Evolutionary conservation across 2,113 vertebrate species (phyloP).

Genomic region (Syrmaticus mikado): DNA sequence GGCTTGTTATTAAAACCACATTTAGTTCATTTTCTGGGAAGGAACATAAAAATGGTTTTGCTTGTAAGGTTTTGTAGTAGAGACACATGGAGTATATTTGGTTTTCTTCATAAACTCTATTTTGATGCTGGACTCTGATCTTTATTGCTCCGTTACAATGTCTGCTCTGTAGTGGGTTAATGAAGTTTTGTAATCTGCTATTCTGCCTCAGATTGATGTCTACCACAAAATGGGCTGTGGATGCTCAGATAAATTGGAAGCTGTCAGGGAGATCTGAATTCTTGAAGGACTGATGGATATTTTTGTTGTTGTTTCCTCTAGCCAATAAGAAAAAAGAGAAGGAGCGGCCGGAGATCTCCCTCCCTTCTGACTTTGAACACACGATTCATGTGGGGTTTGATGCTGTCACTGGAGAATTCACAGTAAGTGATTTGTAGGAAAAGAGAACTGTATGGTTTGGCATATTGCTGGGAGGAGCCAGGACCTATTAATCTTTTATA

Average conservation of each 20-base stretch:
- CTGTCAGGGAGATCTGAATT: background rate
- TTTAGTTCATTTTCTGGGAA: background rate
- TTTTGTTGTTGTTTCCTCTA: constrained; percentile 51
- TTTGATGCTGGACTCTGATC: background rate
- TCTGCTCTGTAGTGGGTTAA: background rate
- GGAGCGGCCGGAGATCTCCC: constrained; percentile 92
- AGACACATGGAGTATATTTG: background rate
- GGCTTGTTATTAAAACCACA: background rate
- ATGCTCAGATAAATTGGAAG: background rate
- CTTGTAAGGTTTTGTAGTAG: background rate
- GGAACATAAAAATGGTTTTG: background rate
- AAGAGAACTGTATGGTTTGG: background rate
- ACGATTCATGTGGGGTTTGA: constrained; percentile 98
- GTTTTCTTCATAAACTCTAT: background rate
- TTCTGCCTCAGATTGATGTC: background rate
- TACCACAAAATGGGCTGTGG: background rate
- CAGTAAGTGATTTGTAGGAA: constrained; percentile 80
- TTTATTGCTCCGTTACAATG: background rate
- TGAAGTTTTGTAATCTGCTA: background rate
- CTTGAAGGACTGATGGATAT: background rate
- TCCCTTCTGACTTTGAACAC: constrained; percentile 97
- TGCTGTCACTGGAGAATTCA: constrained; percentile 96
- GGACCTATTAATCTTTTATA: constrained; percentile 48
- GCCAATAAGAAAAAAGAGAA: constrained; percentile 94
- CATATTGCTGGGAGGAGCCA: constrained; percentile 15